These are phyloP conservation scores for Melanocharis versteri DNA, from an alignment of 2,113 vertebrate genomes.

Conservation along the genomic window DNA sequence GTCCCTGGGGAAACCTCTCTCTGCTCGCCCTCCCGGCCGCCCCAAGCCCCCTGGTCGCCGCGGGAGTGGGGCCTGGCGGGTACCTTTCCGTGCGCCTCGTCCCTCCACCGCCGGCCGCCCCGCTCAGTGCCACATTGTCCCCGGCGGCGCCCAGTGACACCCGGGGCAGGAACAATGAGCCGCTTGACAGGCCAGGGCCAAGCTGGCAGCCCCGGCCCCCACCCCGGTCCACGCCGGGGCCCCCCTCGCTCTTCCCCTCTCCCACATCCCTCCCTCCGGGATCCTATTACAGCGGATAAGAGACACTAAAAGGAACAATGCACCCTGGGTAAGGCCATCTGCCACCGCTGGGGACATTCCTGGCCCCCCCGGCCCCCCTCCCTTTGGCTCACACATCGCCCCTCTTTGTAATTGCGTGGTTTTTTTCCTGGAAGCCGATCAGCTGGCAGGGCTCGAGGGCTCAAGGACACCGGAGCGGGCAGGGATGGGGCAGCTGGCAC, in stretches of 20 bases:
- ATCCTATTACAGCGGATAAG: slow-evolving; percentile 80
- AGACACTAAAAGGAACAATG: slow-evolving; percentile 73
- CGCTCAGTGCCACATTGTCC: slow-evolving; percentile 79
- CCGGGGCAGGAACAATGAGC: slow-evolving; percentile 79
- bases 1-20: background rate
- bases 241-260: slow-evolving; percentile 64
- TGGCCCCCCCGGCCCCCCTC: background rate
- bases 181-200: slow-evolving; percentile 74
- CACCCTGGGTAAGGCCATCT: slow-evolving; percentile 71
- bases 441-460: slow-evolving; percentile 16
- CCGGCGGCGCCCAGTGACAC: slow-evolving; percentile 73
- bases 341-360: slow-evolving; percentile 68
- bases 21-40: background rate
- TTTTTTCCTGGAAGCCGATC: slow-evolving; percentile 60
- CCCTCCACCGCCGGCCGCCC: slow-evolving; percentile 62
- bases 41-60: background rate
- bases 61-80: background rate
- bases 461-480: slow-evolving; percentile 47
- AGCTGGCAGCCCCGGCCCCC: slow-evolving; percentile 69
- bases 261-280: slow-evolving; percentile 70
- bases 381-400: slow-evolving; percentile 19
- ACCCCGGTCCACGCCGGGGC: slow-evolving; percentile 57
- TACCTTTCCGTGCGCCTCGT: slow-evolving; percentile 10
- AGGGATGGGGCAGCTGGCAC: background rate
- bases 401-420: background rate